A percentile compares a stretch with the other conserved stretches of the same genome.
Conservation (phyloP, 2,113 vertebrate species). For the Peucedramus taeniatus region DNA sequence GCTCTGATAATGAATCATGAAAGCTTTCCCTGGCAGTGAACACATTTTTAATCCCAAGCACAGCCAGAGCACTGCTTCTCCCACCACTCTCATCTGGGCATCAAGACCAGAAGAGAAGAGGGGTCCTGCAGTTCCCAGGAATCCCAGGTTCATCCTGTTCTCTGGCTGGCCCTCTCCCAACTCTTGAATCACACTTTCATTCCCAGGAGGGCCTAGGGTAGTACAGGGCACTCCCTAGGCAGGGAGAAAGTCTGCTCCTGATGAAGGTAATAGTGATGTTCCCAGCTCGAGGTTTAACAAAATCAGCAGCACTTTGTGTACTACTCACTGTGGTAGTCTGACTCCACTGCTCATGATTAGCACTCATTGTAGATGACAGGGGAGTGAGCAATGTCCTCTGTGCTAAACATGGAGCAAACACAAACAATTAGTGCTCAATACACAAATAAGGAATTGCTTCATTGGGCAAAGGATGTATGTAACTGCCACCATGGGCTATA, state of each 20-base stretch:
- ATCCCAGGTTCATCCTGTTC: neutral
- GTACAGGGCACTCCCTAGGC: accelerated
- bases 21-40: neutral
- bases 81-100: accelerated
- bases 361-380: neutral
- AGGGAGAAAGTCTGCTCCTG: neutral
- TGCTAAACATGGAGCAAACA: neutral
- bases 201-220: neutral
- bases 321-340: neutral
- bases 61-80: neutral
- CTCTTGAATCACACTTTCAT: neutral
- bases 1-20: conserved; percentile 13
- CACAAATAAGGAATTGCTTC: conserved; percentile 15
- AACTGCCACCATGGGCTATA: neutral
- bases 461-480: neutral
- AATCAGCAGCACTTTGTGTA: neutral
- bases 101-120: neutral
- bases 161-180: neutral
- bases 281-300: neutral
- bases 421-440: neutral
- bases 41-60: neutral
- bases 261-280: neutral
- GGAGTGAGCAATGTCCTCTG: neutral
- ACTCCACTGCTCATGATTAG: neutral
- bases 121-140: neutral